Evolutionary conservation across 2,888 invertebrate genomes (phyloP).

Genomic region (Diplazon laetatorius): DNA sequence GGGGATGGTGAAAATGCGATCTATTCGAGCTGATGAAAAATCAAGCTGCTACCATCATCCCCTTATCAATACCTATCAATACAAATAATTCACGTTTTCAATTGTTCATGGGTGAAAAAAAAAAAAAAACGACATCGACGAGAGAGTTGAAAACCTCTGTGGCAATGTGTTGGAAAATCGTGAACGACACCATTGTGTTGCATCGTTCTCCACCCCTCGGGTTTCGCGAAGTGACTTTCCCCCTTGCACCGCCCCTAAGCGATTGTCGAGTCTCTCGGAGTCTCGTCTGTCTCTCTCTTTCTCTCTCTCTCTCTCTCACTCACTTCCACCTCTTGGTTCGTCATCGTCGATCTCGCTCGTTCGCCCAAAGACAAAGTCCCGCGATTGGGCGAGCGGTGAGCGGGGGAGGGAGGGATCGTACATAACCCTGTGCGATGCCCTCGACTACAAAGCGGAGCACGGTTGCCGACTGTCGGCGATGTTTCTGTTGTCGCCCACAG

Average conservation of each 20-base stretch:
- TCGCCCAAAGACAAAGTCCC: constrained; percentile 42
- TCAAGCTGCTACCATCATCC: too few relatives aligned
- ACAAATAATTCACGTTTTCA: background rate
- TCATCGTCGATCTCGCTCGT: constrained; percentile 17
- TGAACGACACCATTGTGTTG: constrained; percentile 58
- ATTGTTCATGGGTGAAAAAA: background rate
- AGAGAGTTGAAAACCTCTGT: constrained; percentile 53
- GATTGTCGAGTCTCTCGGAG: constrained; percentile 40
- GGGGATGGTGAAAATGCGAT: too few relatives aligned
- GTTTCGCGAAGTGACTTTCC: constrained; percentile 44
- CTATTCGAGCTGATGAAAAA: too few relatives aligned
- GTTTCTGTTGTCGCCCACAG: constrained; percentile 30
- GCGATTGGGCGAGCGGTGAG: too few relatives aligned
- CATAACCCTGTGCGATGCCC: constrained; percentile 23
- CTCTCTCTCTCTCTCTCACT: too few relatives aligned
- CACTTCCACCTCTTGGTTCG: background rate
- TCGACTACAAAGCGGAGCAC: constrained; percentile 12
- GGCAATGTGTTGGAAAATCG: constrained; percentile 47
- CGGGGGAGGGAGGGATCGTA: too few relatives aligned
- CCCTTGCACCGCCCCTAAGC: constrained; percentile 44
- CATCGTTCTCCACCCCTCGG: constrained; percentile 33
- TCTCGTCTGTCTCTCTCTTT: too few relatives aligned
- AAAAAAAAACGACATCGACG: background rate
- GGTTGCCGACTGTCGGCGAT: constrained; percentile 19
- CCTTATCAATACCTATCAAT: background rate